Conservation (phyloP, 2,113 vertebrate genomes). For the Peromyscus polionotus region DNA sequence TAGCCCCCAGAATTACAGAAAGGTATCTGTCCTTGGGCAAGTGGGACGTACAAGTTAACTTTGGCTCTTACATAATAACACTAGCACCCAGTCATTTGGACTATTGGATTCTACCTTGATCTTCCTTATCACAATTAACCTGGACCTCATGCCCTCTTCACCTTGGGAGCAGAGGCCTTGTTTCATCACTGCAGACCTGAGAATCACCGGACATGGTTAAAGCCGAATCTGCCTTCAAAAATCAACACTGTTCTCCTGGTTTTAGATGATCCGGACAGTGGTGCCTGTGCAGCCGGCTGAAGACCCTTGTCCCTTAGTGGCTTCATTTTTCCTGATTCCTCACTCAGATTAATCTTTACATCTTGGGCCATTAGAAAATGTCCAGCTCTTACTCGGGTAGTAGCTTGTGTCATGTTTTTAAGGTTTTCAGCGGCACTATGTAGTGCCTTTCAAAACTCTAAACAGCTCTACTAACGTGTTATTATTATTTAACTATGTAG, state of each 20-base stretch:
- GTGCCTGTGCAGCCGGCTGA: background rate
- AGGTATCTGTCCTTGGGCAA: background rate
- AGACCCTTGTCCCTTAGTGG: background rate
- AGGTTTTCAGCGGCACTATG: background rate
- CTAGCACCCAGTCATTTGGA: background rate
- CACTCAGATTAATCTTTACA: background rate
- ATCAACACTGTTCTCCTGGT: background rate
- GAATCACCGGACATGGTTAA: background rate
- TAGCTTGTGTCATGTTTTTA: background rate
- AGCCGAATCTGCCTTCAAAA: background rate
- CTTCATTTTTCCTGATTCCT: background rate
- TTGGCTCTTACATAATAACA: background rate
- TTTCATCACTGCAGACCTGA: background rate
- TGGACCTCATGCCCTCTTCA: background rate
- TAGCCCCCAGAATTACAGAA: background rate
- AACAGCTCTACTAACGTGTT: background rate
- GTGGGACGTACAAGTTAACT: background rate
- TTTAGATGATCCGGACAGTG: background rate
- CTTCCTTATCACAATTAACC: background rate
- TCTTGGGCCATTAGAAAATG: conserved; percentile 14
- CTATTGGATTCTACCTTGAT: background rate
- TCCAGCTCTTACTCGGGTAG: background rate
- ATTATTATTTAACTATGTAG: conserved; percentile 18
- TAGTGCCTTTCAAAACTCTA: background rate
- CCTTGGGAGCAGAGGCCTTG: background rate